A percentile compares a stretch with the other conserved stretches of the same genome.
Evolutionary conservation across 2,888 invertebrate genomes (phyloP).

Genomic region (Spisula subtruncata): DNA sequence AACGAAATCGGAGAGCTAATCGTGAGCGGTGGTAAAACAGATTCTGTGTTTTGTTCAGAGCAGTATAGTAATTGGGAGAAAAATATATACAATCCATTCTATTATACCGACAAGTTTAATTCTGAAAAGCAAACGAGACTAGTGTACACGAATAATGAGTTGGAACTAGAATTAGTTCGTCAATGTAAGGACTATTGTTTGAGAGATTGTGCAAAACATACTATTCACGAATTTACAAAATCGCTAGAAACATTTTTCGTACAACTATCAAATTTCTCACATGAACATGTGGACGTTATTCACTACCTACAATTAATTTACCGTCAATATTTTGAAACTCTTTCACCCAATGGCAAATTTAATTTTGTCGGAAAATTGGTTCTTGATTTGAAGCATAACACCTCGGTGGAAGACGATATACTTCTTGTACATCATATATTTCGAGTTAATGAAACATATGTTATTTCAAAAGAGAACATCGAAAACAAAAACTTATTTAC

Average conservation of each 20-base stretch:
- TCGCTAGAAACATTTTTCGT: not conserved
- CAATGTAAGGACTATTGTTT: not conserved
- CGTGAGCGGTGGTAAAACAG: not conserved
- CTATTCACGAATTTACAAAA: constrained; percentile 2
- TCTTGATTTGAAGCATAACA: not conserved
- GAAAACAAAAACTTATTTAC: not conserved
- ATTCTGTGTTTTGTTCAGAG: not conserved
- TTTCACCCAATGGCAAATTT: not conserved
- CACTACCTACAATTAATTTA: not conserved
- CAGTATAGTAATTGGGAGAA: not conserved
- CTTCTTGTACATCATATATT: not conserved
- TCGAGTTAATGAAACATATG: not conserved
- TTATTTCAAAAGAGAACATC: constrained; percentile 6
- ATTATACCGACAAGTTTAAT: not conserved
- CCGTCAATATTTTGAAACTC: not conserved
- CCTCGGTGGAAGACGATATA: not conserved
- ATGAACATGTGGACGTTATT: not conserved
- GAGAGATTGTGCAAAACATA: not conserved
- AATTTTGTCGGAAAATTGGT: not conserved
- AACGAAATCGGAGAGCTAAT: not conserved
- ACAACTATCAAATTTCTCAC: not conserved
- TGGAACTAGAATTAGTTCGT: not conserved
- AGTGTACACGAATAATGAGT: not conserved
- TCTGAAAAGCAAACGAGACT: not conserved
- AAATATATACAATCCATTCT: not conserved